Evolutionary conservation across 1,140 invertebrate genomes (phyloP).

Genomic region (Drosophila pruinosa): DNA sequence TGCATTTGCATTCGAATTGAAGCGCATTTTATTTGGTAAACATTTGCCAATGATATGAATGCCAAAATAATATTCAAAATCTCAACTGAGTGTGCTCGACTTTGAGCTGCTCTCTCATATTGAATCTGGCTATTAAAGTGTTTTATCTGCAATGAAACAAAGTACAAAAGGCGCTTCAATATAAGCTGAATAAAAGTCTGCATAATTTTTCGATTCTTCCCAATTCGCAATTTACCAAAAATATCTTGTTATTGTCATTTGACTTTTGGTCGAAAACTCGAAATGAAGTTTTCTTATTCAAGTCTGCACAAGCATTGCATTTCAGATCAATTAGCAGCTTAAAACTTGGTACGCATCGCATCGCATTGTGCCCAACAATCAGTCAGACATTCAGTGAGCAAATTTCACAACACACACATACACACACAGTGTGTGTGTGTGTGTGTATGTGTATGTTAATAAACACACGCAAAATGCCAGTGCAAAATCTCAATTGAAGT

Average conservation of each 20-base stretch:
- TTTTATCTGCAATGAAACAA: too few species aligned
- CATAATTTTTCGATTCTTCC: too few species aligned
- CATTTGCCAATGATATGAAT: slow-evolving; percentile 1
- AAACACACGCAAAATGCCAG: slow-evolving; percentile 2
- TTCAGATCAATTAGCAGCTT: not conserved
- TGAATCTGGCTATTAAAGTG: too few species aligned
- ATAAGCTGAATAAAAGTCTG: too few species aligned
- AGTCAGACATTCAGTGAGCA: not conserved
- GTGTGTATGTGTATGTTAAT: not conserved
- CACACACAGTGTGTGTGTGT: not conserved
- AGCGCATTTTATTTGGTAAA: not conserved
- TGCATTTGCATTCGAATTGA: not conserved
- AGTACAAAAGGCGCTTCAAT: too few species aligned
- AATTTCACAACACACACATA: not conserved
- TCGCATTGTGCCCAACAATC: slow-evolving; percentile 5
- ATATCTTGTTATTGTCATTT: too few species aligned
- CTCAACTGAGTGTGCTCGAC: too few species aligned
- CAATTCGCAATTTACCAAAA: too few species aligned
- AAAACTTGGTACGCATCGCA: not conserved
- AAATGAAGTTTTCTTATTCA: not conserved
- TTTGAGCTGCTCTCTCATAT: too few species aligned
- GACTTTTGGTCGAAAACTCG: not conserved
- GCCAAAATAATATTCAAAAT: too few species aligned
- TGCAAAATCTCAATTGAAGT: not conserved
- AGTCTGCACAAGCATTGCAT: not conserved